Evolutionary conservation across 92 coral and sea anemone species (phyloP).

Genomic region (Porites cylindrica): DNA sequence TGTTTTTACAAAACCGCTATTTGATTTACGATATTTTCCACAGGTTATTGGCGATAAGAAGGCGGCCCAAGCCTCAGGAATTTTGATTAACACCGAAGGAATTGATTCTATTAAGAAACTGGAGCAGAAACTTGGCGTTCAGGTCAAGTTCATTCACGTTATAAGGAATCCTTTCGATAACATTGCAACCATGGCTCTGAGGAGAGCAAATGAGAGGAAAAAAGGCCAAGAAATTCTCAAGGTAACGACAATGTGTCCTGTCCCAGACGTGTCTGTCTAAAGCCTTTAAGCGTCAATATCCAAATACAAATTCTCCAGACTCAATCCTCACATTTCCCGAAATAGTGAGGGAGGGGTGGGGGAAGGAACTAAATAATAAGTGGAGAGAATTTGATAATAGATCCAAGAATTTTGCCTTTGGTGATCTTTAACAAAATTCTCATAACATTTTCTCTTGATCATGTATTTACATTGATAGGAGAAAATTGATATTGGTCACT

Average conservation of each 20-base stretch:
- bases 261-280: too few species aligned
- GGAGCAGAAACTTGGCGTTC: conserved; percentile 25
- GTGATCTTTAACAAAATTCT: too few species aligned
- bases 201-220: conserved; percentile 1
- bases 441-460: too few species aligned
- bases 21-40: not conserved
- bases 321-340: too few species aligned
- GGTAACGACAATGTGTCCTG: not conserved
- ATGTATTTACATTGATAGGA: too few species aligned
- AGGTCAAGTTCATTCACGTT: conserved; percentile 39
- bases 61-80: conserved; percentile 32
- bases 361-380: too few species aligned
- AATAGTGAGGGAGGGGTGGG: too few species aligned
- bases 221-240: not conserved
- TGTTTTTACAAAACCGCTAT: not conserved
- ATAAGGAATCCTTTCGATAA: conserved; percentile 48
- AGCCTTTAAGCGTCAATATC: too few species aligned
- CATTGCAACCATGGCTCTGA: conserved; percentile 39
- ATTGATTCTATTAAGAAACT: conserved; percentile 7
- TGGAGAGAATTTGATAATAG: too few species aligned
- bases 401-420: too few species aligned
- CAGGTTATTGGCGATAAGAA: conserved; percentile 54
- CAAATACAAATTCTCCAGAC: too few species aligned
- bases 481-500: too few species aligned
- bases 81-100: not conserved